Base-by-base conservation (phyloP, 2,888 invertebrate genomes). In the Cantharis lateralis region DNA sequence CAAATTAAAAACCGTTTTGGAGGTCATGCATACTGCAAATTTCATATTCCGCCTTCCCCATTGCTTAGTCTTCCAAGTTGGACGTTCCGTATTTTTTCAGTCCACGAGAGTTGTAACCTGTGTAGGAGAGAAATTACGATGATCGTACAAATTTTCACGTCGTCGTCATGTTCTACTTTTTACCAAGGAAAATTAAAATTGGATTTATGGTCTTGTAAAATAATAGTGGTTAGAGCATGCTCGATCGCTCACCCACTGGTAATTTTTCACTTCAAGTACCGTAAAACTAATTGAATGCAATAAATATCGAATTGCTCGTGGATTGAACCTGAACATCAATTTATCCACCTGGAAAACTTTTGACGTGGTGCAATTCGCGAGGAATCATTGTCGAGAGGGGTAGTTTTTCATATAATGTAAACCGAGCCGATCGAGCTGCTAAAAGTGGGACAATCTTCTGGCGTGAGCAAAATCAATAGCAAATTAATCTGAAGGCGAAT, bases 201-300 rank as follows among this genome's bases (percentile, higher is more conserved):
- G 63, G 72, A 75, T 75, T 75, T 75, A 75, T 75, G 26, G 71
- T 62, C 71, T 71, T 72, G 75, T 72, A 63, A 72, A 76, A 72
- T 72, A 71, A 75, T 74, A 66, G 74, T 66, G 16, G 75, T 76
- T 76, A 62, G 24, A 48, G 71, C 62, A 66, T 66, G 76, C 16
- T 72, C 48, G 72, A 28, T 48, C 26, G 62, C 68, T 20, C 28
- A 48, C 62, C 68, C 62, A 69, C 48, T 9, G 68, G 74, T 64
- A 74, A 74, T 74, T 75, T 75, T 75, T 69, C 71, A 76, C 18
- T 20, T 72, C 15, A 62, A 48, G 28, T 64, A 32, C 68, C 69
- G 76, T 72, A 76, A 75, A 75, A 75, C 71, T 75, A 75, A 75
- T 75, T 71, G 71, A 71, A 26, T 24, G 68, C 71, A 15, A 69